Conservation (phyloP, 92 coral and sea anemone species). For the Umimayanthus chanpuru region DNA sequence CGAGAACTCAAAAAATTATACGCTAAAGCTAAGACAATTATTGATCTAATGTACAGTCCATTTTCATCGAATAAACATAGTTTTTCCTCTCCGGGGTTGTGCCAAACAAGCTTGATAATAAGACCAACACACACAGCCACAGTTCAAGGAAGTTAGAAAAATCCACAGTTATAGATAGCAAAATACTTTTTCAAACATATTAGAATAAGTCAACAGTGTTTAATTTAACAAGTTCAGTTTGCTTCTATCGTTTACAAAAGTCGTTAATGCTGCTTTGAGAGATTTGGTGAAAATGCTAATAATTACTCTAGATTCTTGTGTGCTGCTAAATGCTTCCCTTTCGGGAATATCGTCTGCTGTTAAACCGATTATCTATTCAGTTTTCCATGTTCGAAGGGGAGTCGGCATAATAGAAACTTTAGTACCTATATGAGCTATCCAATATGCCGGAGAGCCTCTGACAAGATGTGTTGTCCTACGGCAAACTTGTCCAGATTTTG, state of each 20-base stretch:
- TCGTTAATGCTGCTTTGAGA: conserved; percentile 7
- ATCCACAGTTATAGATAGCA: not conserved
- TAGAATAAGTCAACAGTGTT: conserved; percentile 32
- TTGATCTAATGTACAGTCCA: not conserved
- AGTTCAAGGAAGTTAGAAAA: not conserved
- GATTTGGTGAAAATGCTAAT: not conserved
- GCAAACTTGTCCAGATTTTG: conserved; percentile 22
- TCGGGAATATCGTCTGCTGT: not conserved
- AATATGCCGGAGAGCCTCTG: not conserved
- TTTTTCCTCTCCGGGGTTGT: not conserved
- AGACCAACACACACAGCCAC: not conserved
- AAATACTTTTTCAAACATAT: conserved; percentile 8
- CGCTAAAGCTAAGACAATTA: not conserved
- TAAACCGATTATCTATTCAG: not conserved
- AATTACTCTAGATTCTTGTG: not conserved
- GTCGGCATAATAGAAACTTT: not conserved
- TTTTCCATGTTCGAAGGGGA: not conserved
- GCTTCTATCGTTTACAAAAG: conserved; percentile 14
- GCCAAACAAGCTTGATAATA: not conserved
- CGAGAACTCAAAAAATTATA: not conserved
- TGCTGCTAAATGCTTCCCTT: not conserved
- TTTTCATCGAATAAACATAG: not conserved
- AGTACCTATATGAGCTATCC: not conserved
- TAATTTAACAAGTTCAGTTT: conserved; percentile 7
- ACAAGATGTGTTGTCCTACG: conserved; percentile 17